These are phyloP conservation scores for Microctenopoma lineatum DNA, from an alignment of 2,797 vertebrate species.

Conservation along the genomic window DNA sequence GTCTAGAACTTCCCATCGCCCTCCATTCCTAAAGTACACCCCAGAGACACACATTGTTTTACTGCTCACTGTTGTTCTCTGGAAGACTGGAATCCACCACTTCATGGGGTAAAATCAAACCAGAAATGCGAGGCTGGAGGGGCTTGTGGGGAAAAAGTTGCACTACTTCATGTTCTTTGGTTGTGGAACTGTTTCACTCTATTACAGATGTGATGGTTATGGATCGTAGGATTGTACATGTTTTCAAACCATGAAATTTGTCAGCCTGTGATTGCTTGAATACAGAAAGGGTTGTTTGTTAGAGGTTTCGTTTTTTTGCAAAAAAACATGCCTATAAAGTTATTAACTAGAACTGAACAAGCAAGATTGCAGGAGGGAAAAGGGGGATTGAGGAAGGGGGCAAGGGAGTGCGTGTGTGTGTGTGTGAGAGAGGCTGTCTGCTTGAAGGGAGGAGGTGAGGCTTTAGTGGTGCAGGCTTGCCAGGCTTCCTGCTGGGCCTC, in stretches of 20 bases:
- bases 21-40: slow-evolving; percentile 43
- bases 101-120: slow-evolving; percentile 77
- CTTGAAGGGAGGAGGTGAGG: slow-evolving; percentile 43
- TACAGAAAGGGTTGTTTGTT: slow-evolving; percentile 15
- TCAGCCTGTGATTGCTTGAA: slow-evolving; percentile 30
- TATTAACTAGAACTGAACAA: slow-evolving; percentile 28
- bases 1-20: slow-evolving; percentile 31
- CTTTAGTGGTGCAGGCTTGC: slow-evolving; percentile 52
- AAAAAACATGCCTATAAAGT: slow-evolving; percentile 22
- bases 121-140: slow-evolving; percentile 51
- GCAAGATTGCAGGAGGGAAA: slow-evolving; percentile 24
- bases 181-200: slow-evolving; percentile 37
- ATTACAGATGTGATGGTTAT: slow-evolving; percentile 46
- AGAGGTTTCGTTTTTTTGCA: neutral
- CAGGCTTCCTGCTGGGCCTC: slow-evolving; percentile 77
- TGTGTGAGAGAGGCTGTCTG: slow-evolving; percentile 31
- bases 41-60: slow-evolving; percentile 75
- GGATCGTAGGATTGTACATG: slow-evolving; percentile 11
- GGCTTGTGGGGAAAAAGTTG: slow-evolving; percentile 25
- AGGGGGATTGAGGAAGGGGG: slow-evolving; percentile 21
- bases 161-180: slow-evolving; percentile 25
- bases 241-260: slow-evolving; percentile 31
- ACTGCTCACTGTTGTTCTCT: slow-evolving; percentile 71
- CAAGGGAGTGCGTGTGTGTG: slow-evolving; percentile 29
- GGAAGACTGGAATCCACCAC: slow-evolving; percentile 68